Evolutionary conservation across 2,797 vertebrate species (phyloP).

Genomic region (Enteromius viviparus): DNA sequence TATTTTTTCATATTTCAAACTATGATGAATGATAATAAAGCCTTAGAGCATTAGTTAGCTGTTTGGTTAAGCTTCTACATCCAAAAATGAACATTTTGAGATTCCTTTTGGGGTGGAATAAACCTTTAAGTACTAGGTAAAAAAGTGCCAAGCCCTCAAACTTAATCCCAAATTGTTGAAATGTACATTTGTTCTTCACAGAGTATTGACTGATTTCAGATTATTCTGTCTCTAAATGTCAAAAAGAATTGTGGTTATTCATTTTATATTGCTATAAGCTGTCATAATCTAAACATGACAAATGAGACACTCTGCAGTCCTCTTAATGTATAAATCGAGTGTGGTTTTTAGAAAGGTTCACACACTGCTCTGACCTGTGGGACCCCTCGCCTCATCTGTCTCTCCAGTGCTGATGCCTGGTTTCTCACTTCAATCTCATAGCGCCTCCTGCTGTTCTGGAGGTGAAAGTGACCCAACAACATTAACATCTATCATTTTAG

Average conservation of each 20-base stretch:
- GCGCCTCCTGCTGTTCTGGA: constrained; percentile 84
- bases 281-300: neutral
- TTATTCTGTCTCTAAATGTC: neutral
- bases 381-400: constrained; percentile 79
- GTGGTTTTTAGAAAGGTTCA: neutral
- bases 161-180: neutral
- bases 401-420: constrained; percentile 79
- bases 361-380: constrained; percentile 75
- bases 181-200: neutral
- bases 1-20: neutral
- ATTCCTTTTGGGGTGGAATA: too few species aligned
- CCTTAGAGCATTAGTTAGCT: neutral
- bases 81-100: too few species aligned
- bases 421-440: constrained; percentile 87
- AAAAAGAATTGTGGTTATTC: neutral
- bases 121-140: neutral
- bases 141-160: neutral
- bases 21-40: neutral
- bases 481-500: neutral
- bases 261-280: neutral
- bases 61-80: neutral
- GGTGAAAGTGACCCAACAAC: neutral
- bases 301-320: neutral
- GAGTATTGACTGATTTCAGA: neutral
- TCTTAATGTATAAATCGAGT: neutral